These are phyloP conservation scores for Nomada ruficornis DNA, from an alignment of 2,888 invertebrate genomes.

Conservation along the genomic window DNA sequence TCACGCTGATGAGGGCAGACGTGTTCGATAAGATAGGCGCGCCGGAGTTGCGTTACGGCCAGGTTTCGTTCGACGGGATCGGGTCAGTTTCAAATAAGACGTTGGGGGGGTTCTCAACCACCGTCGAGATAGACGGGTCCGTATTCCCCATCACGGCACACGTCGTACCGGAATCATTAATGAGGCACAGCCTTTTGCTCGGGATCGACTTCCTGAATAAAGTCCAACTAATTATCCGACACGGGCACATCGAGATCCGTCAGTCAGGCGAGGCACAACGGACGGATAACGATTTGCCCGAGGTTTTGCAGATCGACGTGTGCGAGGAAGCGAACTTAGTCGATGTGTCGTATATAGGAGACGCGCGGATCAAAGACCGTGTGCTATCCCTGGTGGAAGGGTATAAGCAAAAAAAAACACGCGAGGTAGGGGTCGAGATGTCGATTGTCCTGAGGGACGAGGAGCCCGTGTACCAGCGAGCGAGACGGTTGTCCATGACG, in stretches of 20 bases:
- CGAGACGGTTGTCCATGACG: slow-evolving; percentile 2
- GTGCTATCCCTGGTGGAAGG: neutral
- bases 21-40: too few relatives aligned
- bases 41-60: too few relatives aligned
- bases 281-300: neutral
- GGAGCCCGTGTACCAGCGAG: slow-evolving; percentile 31
- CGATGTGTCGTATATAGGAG: neutral
- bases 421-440: slow-evolving; percentile 23
- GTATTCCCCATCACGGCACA: neutral
- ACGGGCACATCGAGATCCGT: neutral
- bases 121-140: neutral
- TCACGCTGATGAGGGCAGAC: too few relatives aligned
- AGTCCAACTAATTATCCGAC: neutral
- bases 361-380: neutral
- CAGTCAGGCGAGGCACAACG: neutral
- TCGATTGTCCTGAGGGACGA: slow-evolving; percentile 34
- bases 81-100: too few relatives aligned
- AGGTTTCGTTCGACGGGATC: too few relatives aligned
- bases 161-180: neutral
- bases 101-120: too few relatives aligned
- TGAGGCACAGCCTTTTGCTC: neutral
- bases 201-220: slow-evolving; percentile 11
- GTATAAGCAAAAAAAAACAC: slow-evolving; percentile 3
- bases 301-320: neutral
- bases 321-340: neutral